Evolutionary conservation across 2,113 vertebrate genomes (phyloP).

Genomic region (Melanerpes aurifrons): DNA sequence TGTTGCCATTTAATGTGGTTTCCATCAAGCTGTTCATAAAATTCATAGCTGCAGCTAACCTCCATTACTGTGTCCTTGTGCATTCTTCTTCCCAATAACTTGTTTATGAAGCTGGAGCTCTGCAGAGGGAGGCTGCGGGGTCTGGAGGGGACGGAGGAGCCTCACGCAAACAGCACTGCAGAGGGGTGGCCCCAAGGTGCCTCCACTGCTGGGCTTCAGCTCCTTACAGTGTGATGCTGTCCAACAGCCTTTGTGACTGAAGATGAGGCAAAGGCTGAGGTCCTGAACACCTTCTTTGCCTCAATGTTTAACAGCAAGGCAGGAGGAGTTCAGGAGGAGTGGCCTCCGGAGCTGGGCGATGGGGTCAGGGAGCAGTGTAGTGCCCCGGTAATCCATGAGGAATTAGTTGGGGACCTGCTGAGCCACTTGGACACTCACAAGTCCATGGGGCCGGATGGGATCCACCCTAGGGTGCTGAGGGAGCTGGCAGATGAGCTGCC

Average conservation of each 20-base stretch:
- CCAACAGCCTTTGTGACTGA: background rate
- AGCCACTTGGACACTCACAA: no score
- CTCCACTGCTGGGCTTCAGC: background rate
- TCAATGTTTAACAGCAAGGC: no score
- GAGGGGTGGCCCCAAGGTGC: background rate
- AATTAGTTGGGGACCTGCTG: no score
- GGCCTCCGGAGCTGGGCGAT: no score
- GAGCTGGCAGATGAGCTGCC: no score
- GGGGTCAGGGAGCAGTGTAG: no score
- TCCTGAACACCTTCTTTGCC: no score
- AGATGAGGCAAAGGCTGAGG: no score
- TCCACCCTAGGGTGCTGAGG: no score
- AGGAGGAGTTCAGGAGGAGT: no score
- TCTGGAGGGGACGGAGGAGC: background rate
- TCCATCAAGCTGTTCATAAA: slow-evolving; percentile 61
- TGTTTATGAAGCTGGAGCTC: slow-evolving; percentile 42
- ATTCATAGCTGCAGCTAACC: slow-evolving; percentile 54
- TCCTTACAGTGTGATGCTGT: rapidly evolving
- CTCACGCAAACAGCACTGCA: background rate
- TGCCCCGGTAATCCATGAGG: no score
- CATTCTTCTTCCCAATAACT: slow-evolving; percentile 59
- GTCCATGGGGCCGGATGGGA: no score
- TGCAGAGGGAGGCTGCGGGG: background rate
- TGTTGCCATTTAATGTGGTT: slow-evolving; percentile 56
- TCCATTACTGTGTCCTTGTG: slow-evolving; percentile 51